A percentile compares a stretch with the other conserved stretches of the same genome.
Evolutionary conservation across 1,140 invertebrate species (phyloP).

Genomic region (Cephus cinctus): DNA sequence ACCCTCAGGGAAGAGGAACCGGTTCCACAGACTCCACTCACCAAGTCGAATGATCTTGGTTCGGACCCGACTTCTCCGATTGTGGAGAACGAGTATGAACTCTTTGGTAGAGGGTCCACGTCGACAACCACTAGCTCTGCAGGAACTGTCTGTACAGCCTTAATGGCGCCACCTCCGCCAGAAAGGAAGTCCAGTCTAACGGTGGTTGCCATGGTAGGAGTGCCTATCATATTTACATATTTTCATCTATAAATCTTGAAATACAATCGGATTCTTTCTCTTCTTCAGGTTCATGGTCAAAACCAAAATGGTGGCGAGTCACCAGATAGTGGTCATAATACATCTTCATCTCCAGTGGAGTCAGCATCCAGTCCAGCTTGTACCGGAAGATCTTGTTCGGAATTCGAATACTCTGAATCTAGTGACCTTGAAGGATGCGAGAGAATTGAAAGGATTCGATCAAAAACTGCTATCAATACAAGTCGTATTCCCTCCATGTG

Average conservation of each 20-base stretch:
- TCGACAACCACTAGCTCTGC: constrained; percentile 88
- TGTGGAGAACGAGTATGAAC: constrained; percentile 83
- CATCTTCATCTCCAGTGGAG: constrained; percentile 77
- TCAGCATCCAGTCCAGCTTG: constrained; percentile 68
- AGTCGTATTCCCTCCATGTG: constrained; percentile 90
- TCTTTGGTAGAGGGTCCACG: constrained; percentile 84
- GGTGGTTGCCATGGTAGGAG: constrained; percentile 52
- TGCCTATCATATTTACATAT: not conserved
- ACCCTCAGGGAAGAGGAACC: constrained; percentile 78
- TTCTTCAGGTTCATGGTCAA: constrained; percentile 60
- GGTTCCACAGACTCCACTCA: constrained; percentile 39
- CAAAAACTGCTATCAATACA: constrained; percentile 83
- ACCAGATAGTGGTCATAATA: constrained; percentile 78
- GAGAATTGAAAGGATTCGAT: constrained; percentile 78
- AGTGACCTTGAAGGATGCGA: constrained; percentile 83
- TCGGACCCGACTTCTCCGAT: constrained; percentile 53
- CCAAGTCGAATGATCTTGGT: constrained; percentile 48
- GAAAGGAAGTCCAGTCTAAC: constrained; percentile 68
- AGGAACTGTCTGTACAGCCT: constrained; percentile 81
- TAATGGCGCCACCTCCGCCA: constrained; percentile 73
- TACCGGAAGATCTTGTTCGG: constrained; percentile 68
- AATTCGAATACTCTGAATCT: constrained; percentile 75
- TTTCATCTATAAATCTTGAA: not conserved
- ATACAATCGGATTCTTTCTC: not conserved
- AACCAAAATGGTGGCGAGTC: constrained; percentile 66